Conservation (phyloP, 2,888 invertebrate species). For the Phlogophora meticulosa region DNA sequence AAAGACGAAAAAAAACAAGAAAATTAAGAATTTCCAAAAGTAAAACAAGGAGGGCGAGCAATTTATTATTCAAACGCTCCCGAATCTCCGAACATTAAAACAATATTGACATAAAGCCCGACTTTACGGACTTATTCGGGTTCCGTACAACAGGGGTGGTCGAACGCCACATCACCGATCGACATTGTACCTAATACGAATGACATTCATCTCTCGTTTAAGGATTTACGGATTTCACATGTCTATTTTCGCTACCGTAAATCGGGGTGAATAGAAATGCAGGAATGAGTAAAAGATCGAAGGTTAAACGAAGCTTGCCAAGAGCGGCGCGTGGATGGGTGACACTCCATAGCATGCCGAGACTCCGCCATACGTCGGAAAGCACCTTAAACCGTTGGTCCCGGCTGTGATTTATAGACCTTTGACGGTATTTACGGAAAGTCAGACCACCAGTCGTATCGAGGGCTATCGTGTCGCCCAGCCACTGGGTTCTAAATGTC, state of each 20-base stretch:
- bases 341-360: no score
- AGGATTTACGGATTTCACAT: constrained; percentile 43
- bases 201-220: constrained; percentile 48
- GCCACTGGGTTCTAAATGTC: background rate
- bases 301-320: no score
- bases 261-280: no score
- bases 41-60: constrained; percentile 43
- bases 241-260: constrained; percentile 28
- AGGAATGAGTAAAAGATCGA: no score
- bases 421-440: background rate
- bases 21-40: constrained; percentile 31
- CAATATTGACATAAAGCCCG: constrained; percentile 63
- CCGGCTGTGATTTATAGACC: no score
- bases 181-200: constrained; percentile 12
- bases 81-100: constrained; percentile 57
- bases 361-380: no score
- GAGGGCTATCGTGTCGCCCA: no score
- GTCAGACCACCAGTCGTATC: background rate
- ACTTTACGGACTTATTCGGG: constrained; percentile 35
- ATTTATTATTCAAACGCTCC: constrained; percentile 61
- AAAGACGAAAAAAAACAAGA: constrained; percentile 13
- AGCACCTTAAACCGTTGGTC: no score
- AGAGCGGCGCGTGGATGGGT: no score
- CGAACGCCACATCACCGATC: background rate
- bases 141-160: constrained; percentile 7